A percentile compares a stretch with the other conserved stretches of the same genome.
Conservation (phyloP, 2,888 invertebrate species). For the Drosophila paranaensis region DNA sequence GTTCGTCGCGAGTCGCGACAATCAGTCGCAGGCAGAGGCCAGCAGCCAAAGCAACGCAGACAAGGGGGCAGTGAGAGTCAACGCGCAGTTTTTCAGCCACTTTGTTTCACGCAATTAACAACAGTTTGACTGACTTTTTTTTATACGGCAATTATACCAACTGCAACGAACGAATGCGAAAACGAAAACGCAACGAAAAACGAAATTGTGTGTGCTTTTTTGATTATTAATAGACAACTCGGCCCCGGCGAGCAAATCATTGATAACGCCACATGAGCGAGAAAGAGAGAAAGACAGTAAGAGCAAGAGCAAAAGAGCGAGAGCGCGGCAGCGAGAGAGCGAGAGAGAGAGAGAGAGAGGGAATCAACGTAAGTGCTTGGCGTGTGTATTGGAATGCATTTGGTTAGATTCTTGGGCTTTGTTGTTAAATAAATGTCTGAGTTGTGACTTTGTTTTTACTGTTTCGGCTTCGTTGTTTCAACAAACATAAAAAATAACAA, state of each 20-base stretch:
- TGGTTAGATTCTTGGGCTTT: constrained; percentile 65
- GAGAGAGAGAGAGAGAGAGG: constrained; percentile 3
- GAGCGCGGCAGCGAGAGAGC: too few species aligned
- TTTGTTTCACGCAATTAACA: constrained; percentile 31
- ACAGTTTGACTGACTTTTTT: constrained; percentile 33
- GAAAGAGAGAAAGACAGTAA: background rate
- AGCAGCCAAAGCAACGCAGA: constrained; percentile 61
- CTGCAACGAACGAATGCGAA: constrained; percentile 22
- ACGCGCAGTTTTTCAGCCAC: constrained; percentile 38
- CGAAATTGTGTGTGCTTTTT: constrained; percentile 23
- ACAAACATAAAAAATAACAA: constrained; percentile 39
- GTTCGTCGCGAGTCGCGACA: constrained; percentile 42
- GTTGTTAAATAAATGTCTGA: constrained; percentile 58
- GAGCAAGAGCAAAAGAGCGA: background rate
- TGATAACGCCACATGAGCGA: constrained; percentile 44
- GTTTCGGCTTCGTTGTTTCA: constrained; percentile 34
- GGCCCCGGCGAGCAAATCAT: constrained; percentile 48
- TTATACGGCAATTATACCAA: constrained; percentile 54
- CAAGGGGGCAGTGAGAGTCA: constrained; percentile 30
- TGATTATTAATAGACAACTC: constrained; percentile 55
- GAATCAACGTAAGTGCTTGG: constrained; percentile 24
- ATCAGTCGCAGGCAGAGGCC: constrained; percentile 73
- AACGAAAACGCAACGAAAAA: constrained; percentile 21
- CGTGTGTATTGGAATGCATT: constrained; percentile 61
- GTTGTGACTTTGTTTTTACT: constrained; percentile 36